Evolutionary conservation across 1,140 invertebrate species (phyloP), one percentile per base, ranked within the genome.

Genomic region (Phenacoccus solenopsis): DNA sequence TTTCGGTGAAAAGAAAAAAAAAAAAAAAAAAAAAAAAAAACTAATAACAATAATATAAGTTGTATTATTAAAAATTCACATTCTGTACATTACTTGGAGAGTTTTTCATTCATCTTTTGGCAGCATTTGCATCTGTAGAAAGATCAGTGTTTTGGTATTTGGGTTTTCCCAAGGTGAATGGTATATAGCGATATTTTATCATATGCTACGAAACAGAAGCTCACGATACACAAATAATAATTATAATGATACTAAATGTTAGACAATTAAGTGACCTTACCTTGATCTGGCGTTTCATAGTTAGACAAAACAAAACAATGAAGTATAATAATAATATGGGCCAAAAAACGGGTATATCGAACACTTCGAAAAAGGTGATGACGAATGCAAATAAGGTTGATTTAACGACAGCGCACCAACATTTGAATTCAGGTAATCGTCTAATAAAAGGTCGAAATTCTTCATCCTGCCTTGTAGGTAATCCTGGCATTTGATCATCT

Each of bases 321-420:
- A 99, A 99, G 81, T 99, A 99, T 89, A 99, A 95, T 71, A 99
- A 94, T 76, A 99, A 85, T 74, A 99, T 99, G 61, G 98, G 98
- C 98, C 98, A 99, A 80, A 99, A 99, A 75, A 99, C 98, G 77
- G 98, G 98, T 78, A 99, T 90, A 84, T 99, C 98, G 78, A 98
- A 96, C 74, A 90, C 90, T 77, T 98, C 94, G 80, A 99, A 98
- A 78, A 97, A 93, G 68, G 98, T 99, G 80, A 94, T 98, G 73
- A 89, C 82, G 75, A 96, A 85, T 28, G 90, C 94, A 74, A 99
- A 84, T 1, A 94, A 68, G n/a, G 96, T 96, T 67, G 96, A 96
- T 78, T 96, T 98, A 38, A 91, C 90, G 64, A 97, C 90, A 74
- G 94, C 96, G 76, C 98, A 89, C 98, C 98, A 99, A 81, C 99